These are phyloP conservation scores for Aplocera efformata DNA, from an alignment of 2,888 invertebrate species.

Conservation along the genomic window DNA sequence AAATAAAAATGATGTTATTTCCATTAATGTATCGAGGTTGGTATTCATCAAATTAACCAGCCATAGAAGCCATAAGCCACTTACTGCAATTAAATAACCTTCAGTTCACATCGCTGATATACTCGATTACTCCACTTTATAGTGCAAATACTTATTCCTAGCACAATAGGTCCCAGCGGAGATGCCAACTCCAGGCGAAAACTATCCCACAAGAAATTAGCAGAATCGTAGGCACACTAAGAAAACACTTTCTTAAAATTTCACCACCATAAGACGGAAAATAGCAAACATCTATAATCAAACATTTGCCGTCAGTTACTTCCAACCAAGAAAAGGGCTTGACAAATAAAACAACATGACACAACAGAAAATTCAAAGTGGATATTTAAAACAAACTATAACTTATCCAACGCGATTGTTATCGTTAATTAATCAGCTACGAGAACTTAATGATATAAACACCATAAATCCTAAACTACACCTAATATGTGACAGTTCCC, in stretches of 20 bases:
- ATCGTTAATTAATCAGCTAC: slow-evolving; percentile 19
- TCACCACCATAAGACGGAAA: neutral
- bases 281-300: slow-evolving; percentile 4
- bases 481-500: slow-evolving; percentile 16
- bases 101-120: slow-evolving; percentile 6
- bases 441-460: slow-evolving; percentile 14
- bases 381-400: slow-evolving; percentile 18
- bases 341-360: slow-evolving; percentile 10
- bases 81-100: slow-evolving; percentile 7
- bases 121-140: slow-evolving; percentile 3
- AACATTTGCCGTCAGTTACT: slow-evolving; percentile 1
- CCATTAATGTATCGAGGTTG: neutral
- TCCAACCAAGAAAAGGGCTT: slow-evolving; percentile 5
- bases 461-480: slow-evolving; percentile 20
- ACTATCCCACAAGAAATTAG: too few relatives aligned
- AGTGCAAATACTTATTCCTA: neutral
- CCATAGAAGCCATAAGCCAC: slow-evolving; percentile 7
- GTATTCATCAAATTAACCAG: slow-evolving; percentile 4
- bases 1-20: too few relatives aligned
- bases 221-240: too few relatives aligned
- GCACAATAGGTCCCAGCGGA: too few relatives aligned
- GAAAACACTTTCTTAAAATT: neutral
- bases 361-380: slow-evolving; percentile 15
- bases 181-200: too few relatives aligned
- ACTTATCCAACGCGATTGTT: slow-evolving; percentile 18